A percentile compares a stretch with the other conserved stretches of the same genome.
Evolutionary conservation across 2,797 vertebrate genomes (phyloP).

Genomic region (Menidia menidia): DNA sequence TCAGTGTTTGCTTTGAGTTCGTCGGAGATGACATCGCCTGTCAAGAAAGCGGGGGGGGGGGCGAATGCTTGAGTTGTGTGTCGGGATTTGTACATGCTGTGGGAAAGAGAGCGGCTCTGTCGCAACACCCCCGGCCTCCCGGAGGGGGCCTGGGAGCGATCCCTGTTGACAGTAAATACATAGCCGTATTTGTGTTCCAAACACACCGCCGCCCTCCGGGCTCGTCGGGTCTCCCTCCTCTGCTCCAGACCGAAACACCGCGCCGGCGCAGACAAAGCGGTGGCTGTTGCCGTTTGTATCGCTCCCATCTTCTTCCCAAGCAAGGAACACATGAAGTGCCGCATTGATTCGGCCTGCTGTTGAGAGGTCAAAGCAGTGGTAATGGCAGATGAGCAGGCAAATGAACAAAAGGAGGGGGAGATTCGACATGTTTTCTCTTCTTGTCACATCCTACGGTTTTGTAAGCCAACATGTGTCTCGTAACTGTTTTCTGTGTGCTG

Average conservation of each 20-base stretch:
- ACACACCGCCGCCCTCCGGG: conserved; percentile 55
- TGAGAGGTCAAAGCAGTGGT: neutral
- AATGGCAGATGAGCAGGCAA: conserved; percentile 2
- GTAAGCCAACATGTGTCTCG: conserved; percentile 72
- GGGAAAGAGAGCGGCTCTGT: neutral
- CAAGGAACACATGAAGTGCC: neutral
- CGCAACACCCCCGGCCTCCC: conserved; percentile 46
- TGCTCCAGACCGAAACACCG: conserved; percentile 47
- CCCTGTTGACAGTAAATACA: conserved; percentile 77
- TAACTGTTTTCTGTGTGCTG: conserved; percentile 75
- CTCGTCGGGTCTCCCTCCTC: conserved; percentile 31
- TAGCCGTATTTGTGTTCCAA: conserved; percentile 70
- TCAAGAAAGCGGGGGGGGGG: conserved; percentile 3
- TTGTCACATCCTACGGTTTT: conserved; percentile 64
- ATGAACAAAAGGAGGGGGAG: conserved; percentile 20
- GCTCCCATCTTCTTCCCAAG: conserved; percentile 20
- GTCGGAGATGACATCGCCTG: conserved; percentile 38
- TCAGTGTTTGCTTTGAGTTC: conserved; percentile 55
- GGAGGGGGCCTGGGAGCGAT: conserved; percentile 18
- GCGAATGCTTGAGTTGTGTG: conserved; percentile 35
- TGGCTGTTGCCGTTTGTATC: conserved; percentile 31
- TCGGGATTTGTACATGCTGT: conserved; percentile 9
- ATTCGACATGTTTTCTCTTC: conserved; percentile 22
- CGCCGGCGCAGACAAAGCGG: conserved; percentile 29
- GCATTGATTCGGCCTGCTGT: neutral